Percentiles rank a stretch among this genome's conserved stretches.
Evolutionary conservation across 2,113 vertebrate genomes (phyloP).

Genomic region (Platanista minor): DNA sequence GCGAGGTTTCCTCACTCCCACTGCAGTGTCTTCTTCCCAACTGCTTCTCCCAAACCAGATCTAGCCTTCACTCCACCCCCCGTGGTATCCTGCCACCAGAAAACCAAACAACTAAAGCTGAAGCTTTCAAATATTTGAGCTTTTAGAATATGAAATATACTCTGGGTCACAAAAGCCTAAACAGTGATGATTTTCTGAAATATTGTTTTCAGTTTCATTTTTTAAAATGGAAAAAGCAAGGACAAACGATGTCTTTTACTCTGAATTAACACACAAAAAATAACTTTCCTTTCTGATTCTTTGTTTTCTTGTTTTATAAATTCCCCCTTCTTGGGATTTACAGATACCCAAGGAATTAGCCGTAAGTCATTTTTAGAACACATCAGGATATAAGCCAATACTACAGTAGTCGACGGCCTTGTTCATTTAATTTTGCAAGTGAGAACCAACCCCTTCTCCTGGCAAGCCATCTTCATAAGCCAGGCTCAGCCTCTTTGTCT

Average conservation of each 20-base stretch:
- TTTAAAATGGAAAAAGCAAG: background rate
- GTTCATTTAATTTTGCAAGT: background rate
- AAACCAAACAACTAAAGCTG: background rate
- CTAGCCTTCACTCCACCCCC: background rate
- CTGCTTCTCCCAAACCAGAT: background rate
- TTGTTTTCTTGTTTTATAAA: background rate
- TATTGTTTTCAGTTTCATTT: background rate
- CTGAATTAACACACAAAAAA: background rate
- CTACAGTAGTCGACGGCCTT: background rate
- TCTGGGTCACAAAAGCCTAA: background rate
- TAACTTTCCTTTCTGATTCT: background rate
- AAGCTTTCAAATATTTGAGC: background rate
- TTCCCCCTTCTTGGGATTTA: background rate
- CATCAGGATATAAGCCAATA: background rate
- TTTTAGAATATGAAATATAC: background rate
- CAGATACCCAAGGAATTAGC: background rate
- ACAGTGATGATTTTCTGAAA: background rate
- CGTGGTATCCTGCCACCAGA: background rate
- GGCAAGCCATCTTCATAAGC: background rate
- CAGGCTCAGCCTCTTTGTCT: background rate
- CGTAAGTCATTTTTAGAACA: background rate
- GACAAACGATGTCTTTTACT: background rate
- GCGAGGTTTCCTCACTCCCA: background rate
- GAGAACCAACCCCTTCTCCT: background rate
- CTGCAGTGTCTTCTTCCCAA: background rate